Base-by-base conservation (phyloP, 2,113 vertebrate species). In the Cyphomyrus plagiostoma region DNA sequence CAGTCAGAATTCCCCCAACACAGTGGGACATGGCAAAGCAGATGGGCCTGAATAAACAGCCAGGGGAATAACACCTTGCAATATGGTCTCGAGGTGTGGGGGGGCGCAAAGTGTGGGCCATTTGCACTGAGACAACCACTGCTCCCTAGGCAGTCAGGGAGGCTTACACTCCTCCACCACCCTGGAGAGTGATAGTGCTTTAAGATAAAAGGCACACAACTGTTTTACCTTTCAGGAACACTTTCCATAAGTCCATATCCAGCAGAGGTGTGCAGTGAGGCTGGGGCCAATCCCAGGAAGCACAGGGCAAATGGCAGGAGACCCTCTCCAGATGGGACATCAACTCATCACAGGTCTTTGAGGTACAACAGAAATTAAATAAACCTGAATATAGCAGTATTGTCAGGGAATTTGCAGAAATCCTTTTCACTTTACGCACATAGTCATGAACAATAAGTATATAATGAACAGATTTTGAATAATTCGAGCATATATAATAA, bases 1-100 rank as follows among this genome's bases (percentile, higher is more conserved):
- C 50, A n/a, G 7, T 87, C 49, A 87, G 50, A 52, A 35, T 53
- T 53, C 50, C 85, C 85, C 26, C 4, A 4, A 53, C 23, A n/a
- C n/a, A 21, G 58, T 11, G n/a, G 56, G 87, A 66, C 56, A 88
- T 39, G 30, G 35, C 17, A 56, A 62, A 62, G 39, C 87, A 88
- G 53, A 62, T 66, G 87, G 87, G 52, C 35, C 23, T 66, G 39
- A 46, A 88, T 62, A 88, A 58, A 66, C 30, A 39, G 53, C 26
- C 52, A 66, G 19, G 17, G 19, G 17, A 88, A 39, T 88, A 53
- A 88, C 87, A 62, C 87, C 87, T 88, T 21, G 10, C 56, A 88
- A 87, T 87, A 56, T 87, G 85, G 85, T 53, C 26, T 53, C 3
- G 49, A 30, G 85, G 48, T 46, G 7, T 48, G 45, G 17, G 49